Evolutionary conservation across 2,888 invertebrate genomes (phyloP), one percentile per base, ranked within the genome.

Genomic region (Amiota minor): DNA sequence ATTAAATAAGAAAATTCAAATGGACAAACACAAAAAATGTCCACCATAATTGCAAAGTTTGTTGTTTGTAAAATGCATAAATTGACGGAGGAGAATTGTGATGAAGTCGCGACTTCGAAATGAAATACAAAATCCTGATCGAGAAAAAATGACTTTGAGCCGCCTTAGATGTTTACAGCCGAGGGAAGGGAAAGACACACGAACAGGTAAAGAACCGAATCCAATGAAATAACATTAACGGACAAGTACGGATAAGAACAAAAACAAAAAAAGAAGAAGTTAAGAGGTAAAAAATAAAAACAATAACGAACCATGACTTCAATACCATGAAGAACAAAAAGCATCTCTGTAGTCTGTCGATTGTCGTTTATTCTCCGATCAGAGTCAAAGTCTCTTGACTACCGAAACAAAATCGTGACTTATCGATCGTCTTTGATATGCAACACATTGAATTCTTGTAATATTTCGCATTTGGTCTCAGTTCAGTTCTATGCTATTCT

Each of bases 361-460:
- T 53, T 16, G 14, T 35, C 35, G 35, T 35, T 53, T 16, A 53
- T 53, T 16, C 12, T 53, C 18, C 56, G 56, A 56, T n/a, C 59
- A 20, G 59, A 59, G 18, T n/a, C 53, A n/a, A 50, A n/a, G 53
- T 50, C 53, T n/a, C 53, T n/a, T 50, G 53, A n/a, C 53, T 50
- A n/a, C 53, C 6, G 20, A n/a, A 59, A 18, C 59, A 83, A 79
- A 89, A 89, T 89, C 88, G 88, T 88, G 88, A 88, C 88, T 88
- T 88, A 88, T 88, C 89, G 89, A 89, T 88, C 85, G 88, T 75
- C 87, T 88, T 87, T 88, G 89, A 88, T 88, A 88, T 88, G 88
- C 86, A 35, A 35, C 35, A 86, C 87, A 86, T 86, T 87, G 88
- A 86, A 89, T 88, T 88, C 87, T 86, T 88, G 86, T 87, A 88